Evolutionary conservation across 2,888 invertebrate genomes (phyloP).

Genomic region (Calliscelio sp.): DNA sequence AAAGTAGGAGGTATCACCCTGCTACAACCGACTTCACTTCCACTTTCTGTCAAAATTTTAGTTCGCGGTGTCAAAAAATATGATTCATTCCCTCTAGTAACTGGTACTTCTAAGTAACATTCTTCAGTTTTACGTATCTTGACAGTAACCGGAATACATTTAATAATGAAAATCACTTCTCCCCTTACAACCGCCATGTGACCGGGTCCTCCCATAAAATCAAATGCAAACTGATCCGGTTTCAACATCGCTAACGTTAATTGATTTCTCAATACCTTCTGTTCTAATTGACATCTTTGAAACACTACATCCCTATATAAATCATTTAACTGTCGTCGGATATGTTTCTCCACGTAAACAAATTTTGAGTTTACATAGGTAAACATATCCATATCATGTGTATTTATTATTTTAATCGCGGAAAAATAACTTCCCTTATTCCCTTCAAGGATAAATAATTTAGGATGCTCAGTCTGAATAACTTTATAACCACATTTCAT

Average conservation of each 20-base stretch:
- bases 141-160: neutral
- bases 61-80: slow-evolving; percentile 8
- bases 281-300: neutral
- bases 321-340: neutral
- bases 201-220: slow-evolving; percentile 6
- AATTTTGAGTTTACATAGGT: slow-evolving; percentile 1
- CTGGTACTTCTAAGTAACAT: slow-evolving; percentile 2
- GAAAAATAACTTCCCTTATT: neutral
- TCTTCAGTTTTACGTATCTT: neutral
- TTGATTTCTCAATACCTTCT: neutral
- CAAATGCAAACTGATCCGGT: slow-evolving; percentile 21
- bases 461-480: neutral
- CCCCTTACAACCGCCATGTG: slow-evolving; percentile 4
- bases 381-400: neutral
- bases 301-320: neutral
- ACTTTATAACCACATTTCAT: neutral
- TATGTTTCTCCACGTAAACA: neutral
- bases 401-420: neutral
- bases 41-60: neutral
- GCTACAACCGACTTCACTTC: neutral
- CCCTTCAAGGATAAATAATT: neutral
- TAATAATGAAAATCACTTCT: slow-evolving; percentile 3
- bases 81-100: neutral
- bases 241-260: neutral
- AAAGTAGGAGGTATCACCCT: neutral